Conservation (phyloP, 2,888 invertebrate species). For the Aporophyla nigra region DNA sequence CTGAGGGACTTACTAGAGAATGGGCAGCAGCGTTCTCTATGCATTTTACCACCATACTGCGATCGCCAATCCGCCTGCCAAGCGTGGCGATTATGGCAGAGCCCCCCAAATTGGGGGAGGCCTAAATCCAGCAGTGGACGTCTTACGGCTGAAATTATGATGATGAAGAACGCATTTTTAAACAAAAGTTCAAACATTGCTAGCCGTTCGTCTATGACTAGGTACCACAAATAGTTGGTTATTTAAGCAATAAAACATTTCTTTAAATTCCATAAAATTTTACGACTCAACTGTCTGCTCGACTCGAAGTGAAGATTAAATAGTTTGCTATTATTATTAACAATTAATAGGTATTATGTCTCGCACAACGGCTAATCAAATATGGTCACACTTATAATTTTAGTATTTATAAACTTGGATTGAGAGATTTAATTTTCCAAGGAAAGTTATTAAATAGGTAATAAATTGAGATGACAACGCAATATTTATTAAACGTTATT, state of each 20-base stretch:
- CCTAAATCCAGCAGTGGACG: too few species aligned
- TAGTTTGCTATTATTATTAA: not conserved
- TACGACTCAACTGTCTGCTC: slow-evolving; percentile 16
- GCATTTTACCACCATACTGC: too few species aligned
- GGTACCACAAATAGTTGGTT: not conserved
- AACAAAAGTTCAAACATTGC: slow-evolving; percentile 2
- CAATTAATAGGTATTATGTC: slow-evolving; percentile 21
- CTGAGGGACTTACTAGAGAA: too few species aligned
- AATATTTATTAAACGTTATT: not conserved
- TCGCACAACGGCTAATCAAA: not conserved
- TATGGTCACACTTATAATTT: not conserved
- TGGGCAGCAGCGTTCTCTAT: too few species aligned
- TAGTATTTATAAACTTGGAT: too few species aligned
- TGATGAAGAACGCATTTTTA: not conserved
- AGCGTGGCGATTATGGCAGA: too few species aligned
- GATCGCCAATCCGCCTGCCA: too few species aligned
- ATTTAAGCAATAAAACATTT: slow-evolving; percentile 24
- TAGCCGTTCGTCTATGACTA: not conserved
- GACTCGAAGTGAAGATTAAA: slow-evolving; percentile 8
- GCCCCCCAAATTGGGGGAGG: too few species aligned
- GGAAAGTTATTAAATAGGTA: not conserved
- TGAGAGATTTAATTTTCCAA: not conserved
- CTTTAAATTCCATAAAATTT: slow-evolving; percentile 32
- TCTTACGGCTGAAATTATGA: too few species aligned
- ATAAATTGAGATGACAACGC: not conserved